Evolutionary conservation across 2,113 vertebrate genomes (phyloP).

Genomic region (Sialia sialis): DNA sequence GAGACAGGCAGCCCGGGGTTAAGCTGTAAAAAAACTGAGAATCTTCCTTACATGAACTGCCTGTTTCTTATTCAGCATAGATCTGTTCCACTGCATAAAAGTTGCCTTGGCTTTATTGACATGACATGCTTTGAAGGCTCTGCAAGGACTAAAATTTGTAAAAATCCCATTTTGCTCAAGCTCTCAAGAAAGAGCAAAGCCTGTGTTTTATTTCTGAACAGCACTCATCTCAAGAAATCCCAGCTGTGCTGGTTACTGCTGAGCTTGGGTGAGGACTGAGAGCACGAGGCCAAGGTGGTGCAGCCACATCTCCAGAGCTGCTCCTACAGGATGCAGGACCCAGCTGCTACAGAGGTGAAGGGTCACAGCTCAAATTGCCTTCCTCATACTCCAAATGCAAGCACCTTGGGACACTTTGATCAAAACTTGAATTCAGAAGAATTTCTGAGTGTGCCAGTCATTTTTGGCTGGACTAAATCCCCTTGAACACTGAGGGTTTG

Average conservation of each 20-base stretch:
- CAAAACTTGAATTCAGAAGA: background rate
- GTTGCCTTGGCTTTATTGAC: background rate
- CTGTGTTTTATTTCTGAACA: background rate
- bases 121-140: rapidly evolving
- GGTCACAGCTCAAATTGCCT: background rate
- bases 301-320: background rate
- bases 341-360: rapidly evolving
- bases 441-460: background rate
- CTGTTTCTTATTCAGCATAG: background rate
- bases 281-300: background rate
- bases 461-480: background rate
- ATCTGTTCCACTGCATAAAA: background rate
- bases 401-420: background rate
- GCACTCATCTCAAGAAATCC: background rate
- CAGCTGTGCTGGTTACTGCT: rapidly evolving
- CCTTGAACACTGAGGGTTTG: background rate
- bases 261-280: background rate
- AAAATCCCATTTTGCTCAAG: background rate
- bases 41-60: too few relatives aligned
- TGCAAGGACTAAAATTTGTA: background rate
- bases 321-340: background rate
- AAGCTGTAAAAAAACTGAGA: background rate
- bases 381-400: background rate
- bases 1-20: too few relatives aligned
- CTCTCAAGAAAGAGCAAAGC: rapidly evolving